Percentiles rank a stretch among this genome's conserved stretches.
These are phyloP conservation scores for Cygnus buccinator DNA, from an alignment of 2,113 vertebrate species.

Conservation along the genomic window DNA sequence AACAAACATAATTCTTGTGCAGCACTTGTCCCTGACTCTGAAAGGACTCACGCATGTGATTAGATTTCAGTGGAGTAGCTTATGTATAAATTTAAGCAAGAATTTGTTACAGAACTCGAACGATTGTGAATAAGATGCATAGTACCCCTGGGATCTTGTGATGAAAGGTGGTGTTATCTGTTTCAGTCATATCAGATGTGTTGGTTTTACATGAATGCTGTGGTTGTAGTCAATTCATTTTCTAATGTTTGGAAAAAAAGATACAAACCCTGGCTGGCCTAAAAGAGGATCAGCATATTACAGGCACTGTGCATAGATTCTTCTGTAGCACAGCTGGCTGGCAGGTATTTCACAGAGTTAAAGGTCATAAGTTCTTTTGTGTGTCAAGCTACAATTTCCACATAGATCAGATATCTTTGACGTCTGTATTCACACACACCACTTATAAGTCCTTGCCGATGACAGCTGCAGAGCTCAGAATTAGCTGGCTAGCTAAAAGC, in stretches of 20 bases:
- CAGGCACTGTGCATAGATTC: neutral
- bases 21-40: neutral
- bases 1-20: conserved; percentile 3
- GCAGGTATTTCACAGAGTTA: neutral
- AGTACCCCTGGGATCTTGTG: neutral
- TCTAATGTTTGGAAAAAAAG: neutral
- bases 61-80: conserved; percentile 15
- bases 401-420: neutral
- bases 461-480: neutral
- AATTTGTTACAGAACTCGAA: neutral
- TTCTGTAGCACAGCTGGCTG: neutral
- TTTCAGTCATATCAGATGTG: neutral
- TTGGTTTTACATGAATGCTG: conserved; percentile 23
- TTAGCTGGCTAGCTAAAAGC: neutral
- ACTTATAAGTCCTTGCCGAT: neutral
- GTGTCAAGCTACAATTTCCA: neutral
- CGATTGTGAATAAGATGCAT: conserved; percentile 8
- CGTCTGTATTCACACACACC: neutral
- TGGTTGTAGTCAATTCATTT: conserved; percentile 34
- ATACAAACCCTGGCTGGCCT: neutral
- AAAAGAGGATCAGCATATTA: neutral
- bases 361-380: neutral
- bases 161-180: conserved; percentile 34
- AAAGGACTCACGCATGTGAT: neutral
- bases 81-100: conserved; percentile 21